These are phyloP conservation scores for Heliconius erato DNA, from an alignment of 2,888 invertebrate genomes.

Conservation along the genomic window DNA sequence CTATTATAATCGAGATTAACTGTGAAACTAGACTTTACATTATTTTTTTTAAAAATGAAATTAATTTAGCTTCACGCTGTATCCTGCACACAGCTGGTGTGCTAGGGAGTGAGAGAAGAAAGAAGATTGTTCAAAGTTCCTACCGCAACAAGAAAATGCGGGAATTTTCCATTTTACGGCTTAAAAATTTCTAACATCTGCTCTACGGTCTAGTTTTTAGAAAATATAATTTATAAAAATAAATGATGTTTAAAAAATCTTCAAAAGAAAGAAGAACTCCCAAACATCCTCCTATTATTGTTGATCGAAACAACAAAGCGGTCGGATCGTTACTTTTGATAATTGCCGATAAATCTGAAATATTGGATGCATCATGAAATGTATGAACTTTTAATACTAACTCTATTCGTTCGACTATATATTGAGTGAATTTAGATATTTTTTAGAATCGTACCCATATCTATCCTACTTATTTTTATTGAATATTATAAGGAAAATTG, in stretches of 20 bases:
- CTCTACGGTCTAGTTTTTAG: not conserved
- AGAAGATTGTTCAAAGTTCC: too few relatives aligned
- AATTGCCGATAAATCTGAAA: slow-evolving; percentile 18
- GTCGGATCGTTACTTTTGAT: slow-evolving; percentile 12
- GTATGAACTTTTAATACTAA: slow-evolving; percentile 6
- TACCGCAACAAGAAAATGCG: too few relatives aligned
- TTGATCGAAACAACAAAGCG: slow-evolving; percentile 30
- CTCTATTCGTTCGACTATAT: not conserved
- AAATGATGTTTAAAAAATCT: slow-evolving; percentile 26
- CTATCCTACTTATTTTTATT: not conserved
- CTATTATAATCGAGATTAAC: too few relatives aligned
- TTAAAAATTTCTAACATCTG: not conserved
- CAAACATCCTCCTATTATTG: slow-evolving; percentile 19
- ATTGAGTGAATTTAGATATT: not conserved
- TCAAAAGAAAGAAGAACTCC: slow-evolving; percentile 24
- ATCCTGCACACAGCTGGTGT: too few relatives aligned
- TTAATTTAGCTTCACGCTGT: too few relatives aligned
- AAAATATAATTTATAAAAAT: not conserved
- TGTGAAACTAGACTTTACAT: too few relatives aligned
- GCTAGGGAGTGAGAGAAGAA: too few relatives aligned
- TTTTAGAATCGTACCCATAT: not conserved
- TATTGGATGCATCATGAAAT: not conserved
- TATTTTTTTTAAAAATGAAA: too few relatives aligned
- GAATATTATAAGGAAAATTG: not conserved
- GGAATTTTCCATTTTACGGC: too few relatives aligned